These are phyloP conservation scores for Drosophila paranaensis DNA, from an alignment of 2,888 invertebrate genomes.

Conservation along the genomic window DNA sequence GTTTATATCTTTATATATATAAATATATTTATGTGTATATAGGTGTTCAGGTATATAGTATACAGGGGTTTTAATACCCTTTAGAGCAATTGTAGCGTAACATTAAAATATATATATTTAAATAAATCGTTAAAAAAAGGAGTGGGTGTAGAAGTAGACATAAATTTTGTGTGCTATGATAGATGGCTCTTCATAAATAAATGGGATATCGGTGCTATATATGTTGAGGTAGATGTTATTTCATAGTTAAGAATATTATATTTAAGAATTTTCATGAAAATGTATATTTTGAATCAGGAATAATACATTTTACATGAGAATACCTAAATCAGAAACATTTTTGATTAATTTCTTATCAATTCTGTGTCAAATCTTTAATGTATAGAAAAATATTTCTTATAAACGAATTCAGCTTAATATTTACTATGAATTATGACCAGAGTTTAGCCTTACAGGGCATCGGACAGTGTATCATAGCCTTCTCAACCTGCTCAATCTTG, in stretches of 20 bases:
- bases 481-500: not conserved
- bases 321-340: not conserved
- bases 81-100: not conserved
- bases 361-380: not conserved
- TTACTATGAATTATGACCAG: fast-evolving
- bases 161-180: not conserved
- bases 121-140: not conserved
- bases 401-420: not conserved
- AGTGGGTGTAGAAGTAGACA: not conserved
- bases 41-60: not conserved
- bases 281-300: not conserved
- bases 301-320: not conserved
- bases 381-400: not conserved
- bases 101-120: not conserved
- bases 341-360: fast-evolving
- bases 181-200: not conserved
- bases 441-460: constrained; percentile 3
- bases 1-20: constrained; percentile 25
- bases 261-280: not conserved
- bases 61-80: constrained; percentile 13
- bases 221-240: not conserved
- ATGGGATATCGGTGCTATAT: not conserved
- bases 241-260: not conserved
- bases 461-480: not conserved
- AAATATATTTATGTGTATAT: not conserved